These are phyloP conservation scores for Polypterus senegalus DNA, from an alignment of 2,113 vertebrate genomes.

Conservation along the genomic window DNA sequence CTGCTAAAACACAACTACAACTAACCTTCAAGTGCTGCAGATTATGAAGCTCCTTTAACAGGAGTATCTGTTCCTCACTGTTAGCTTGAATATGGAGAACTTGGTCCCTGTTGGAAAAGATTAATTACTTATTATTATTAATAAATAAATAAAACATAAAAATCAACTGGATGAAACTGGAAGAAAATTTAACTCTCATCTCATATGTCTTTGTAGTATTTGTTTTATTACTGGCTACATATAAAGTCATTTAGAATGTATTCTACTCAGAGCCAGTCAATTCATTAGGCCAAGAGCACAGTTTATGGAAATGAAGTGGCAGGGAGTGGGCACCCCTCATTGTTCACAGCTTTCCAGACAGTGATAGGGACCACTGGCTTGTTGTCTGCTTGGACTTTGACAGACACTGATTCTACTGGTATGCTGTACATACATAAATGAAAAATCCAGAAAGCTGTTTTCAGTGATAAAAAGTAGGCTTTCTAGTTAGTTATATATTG, in stretches of 20 bases:
- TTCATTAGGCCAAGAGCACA: neutral
- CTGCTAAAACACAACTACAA: neutral
- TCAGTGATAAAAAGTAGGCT: no score
- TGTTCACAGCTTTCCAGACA: neutral
- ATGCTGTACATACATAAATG: no score
- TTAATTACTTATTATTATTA: no score
- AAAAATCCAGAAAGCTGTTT: no score
- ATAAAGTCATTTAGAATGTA: neutral
- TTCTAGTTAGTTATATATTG: no score
- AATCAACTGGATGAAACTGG: neutral
- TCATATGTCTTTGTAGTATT: neutral
- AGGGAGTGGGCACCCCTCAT: neutral
- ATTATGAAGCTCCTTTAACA: conserved; percentile 48
- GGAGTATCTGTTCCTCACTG: conserved; percentile 43
- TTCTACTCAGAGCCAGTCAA: neutral
- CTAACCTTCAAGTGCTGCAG: conserved; percentile 54
- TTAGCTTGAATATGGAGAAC: conserved; percentile 62
- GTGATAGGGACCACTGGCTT: neutral
- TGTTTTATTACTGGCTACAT: neutral
- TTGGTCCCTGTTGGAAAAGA: conserved; percentile 58
- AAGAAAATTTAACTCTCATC: neutral
- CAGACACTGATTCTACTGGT: no score
- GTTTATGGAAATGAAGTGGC: neutral
- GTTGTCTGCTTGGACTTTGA: neutral
- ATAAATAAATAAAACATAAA: neutral